Conservation (phyloP, 2,113 vertebrate species). For the Scomber japonicus region DNA sequence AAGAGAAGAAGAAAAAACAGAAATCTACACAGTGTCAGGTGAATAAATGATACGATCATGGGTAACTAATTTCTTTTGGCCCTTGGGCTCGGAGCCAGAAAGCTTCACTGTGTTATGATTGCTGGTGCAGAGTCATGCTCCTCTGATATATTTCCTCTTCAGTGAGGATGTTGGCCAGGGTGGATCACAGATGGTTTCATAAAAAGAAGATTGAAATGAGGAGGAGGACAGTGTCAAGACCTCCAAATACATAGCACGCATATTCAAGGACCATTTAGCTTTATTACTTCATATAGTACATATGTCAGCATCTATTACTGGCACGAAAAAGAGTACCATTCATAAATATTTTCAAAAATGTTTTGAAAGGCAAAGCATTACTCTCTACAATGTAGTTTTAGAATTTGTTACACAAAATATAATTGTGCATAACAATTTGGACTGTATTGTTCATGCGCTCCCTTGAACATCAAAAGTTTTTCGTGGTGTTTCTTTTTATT, state of each 20-base stretch:
- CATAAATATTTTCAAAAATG: neutral
- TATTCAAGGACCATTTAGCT: neutral
- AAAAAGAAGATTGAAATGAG: slow-evolving; percentile 24
- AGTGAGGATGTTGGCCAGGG: slow-evolving; percentile 9
- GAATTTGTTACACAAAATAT: too few relatives aligned
- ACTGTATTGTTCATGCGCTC: too few relatives aligned
- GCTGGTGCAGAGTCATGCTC: slow-evolving; percentile 21
- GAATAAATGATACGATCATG: slow-evolving; percentile 65
- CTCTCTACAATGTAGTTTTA: too few relatives aligned
- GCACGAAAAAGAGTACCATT: neutral
- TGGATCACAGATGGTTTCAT: slow-evolving; percentile 13
- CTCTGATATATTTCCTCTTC: slow-evolving; percentile 34
- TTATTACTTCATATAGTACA: neutral
- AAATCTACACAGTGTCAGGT: slow-evolving; percentile 38
- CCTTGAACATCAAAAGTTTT: neutral
- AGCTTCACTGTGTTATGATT: slow-evolving; percentile 55
- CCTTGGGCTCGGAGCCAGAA: slow-evolving; percentile 31
- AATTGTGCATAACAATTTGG: too few relatives aligned
- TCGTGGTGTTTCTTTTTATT: neutral
- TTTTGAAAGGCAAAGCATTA: too few relatives aligned
- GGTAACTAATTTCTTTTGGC: slow-evolving; percentile 41
- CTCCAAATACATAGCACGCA: neutral
- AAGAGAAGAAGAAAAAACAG: neutral
- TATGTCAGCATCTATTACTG: neutral
- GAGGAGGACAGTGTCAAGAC: slow-evolving; percentile 9